Base-by-base conservation (phyloP, 2,888 invertebrate genomes). In the Pteria penguin region DNA sequence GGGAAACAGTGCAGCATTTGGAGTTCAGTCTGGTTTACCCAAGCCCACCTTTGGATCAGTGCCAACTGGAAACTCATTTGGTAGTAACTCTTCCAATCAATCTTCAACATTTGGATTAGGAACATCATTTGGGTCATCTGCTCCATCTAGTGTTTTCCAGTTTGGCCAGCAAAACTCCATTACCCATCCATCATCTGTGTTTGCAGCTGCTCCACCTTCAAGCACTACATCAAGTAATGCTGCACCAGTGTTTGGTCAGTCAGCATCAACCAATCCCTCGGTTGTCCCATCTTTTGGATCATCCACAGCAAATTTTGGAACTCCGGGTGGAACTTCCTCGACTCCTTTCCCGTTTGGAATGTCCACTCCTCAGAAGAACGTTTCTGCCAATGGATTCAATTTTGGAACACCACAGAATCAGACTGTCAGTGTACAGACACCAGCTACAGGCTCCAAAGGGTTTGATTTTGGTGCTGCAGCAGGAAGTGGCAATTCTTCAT, bases 271-370 rank as follows among this genome's bases (percentile, higher is more conserved):
- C 5, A 36, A 5, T 36, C 14, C 45, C 8, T 36, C 45, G 5
- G 5, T 45, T 18, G 36, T 22, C 14, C 26, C 68, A 33, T 31
- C 54, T 29, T 74, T 74, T 68, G 68, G 74, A 14, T 60, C 29
- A 24, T 24, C n/a, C 4, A 75, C 73, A 71, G 76, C 82, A n/a
- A 70, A 62, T 27, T 82, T 82, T 77, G 77, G 75, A 63, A 45
- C 72, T 11, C 32, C 70, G 32, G 71, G 45, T 24, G 57, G 32
- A 32, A 54, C 67, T 31, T 68, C 67, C 29, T 55, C 52, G 27
- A 58, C 55, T 26, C 66, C 65, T 24, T 65, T 55, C 26, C 55
- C 55, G n/a, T 68, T 68, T 57, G 68, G 68, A 22, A 57, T 68
- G 68, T n/a, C 68, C 22, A 68, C 68, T 5, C 68, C 68, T 22